These are phyloP conservation scores for Stomorhina lunata DNA, from an alignment of 2,888 invertebrate genomes.

Conservation along the genomic window DNA sequence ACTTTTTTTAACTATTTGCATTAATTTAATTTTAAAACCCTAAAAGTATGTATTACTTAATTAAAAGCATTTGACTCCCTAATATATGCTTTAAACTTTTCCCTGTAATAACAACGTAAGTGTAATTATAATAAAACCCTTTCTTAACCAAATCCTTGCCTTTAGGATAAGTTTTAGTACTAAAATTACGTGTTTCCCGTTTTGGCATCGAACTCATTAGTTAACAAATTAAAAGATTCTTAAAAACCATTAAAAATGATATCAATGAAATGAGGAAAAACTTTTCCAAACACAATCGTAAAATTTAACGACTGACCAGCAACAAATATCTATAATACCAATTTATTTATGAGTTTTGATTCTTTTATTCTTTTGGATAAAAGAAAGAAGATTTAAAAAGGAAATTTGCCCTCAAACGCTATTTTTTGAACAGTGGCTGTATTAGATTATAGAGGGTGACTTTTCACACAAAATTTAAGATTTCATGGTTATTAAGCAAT, in stretches of 20 bases:
- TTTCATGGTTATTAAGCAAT: slow-evolving; percentile 63
- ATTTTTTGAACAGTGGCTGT: neutral
- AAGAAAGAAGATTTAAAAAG: neutral
- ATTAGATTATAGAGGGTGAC: slow-evolving; percentile 33
- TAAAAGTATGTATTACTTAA: no score
- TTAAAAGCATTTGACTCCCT: no score
- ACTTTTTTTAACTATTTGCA: no score
- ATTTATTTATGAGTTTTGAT: slow-evolving; percentile 58
- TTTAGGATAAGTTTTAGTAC: neutral
- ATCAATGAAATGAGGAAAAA: slow-evolving; percentile 31
- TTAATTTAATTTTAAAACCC: no score
- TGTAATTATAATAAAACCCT: neutral
- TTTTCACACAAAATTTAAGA: slow-evolving; percentile 62
- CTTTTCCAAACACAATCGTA: slow-evolving; percentile 52
- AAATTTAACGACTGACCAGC: slow-evolving; percentile 62
- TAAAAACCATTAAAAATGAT: slow-evolving; percentile 44
- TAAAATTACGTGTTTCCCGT: no score
- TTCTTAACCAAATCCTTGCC: neutral
- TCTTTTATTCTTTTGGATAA: neutral
- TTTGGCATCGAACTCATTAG: slow-evolving; percentile 42
- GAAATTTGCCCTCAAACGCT: neutral
- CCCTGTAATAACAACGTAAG: no score
- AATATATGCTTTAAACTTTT: no score
- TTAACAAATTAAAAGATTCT: slow-evolving; percentile 60
- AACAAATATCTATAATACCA: slow-evolving; percentile 57